Evolutionary conservation across 1,140 invertebrate species (phyloP).

Genomic region (Nasonia giraulti): DNA sequence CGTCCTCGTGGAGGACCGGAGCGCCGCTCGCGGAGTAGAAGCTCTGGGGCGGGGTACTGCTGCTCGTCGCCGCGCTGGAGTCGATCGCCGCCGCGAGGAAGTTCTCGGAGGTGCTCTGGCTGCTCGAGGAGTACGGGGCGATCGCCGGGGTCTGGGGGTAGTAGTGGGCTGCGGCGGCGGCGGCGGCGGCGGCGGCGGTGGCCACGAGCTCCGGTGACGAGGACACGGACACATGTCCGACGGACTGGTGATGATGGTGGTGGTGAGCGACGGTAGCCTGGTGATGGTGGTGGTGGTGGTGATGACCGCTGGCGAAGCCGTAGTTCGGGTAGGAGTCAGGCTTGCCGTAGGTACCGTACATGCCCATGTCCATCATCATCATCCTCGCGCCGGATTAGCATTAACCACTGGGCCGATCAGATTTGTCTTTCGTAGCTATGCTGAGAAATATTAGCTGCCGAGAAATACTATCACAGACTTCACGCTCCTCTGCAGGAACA

Average conservation of each 20-base stretch:
- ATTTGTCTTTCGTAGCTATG: neutral
- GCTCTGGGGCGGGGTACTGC: conserved; percentile 55
- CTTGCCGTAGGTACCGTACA: conserved; percentile 80
- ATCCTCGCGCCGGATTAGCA: conserved; percentile 70
- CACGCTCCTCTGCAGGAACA: neutral
- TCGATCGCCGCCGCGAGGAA: conserved; percentile 62
- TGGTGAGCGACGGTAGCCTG: conserved; percentile 58
- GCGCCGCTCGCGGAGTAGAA: conserved; percentile 66
- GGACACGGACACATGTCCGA: conserved; percentile 63
- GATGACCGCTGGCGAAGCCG: conserved; percentile 64
- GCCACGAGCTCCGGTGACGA: conserved; percentile 62
- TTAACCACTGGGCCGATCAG: conserved; percentile 51
- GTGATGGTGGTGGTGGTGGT: conserved; percentile 55
- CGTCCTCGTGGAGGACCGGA: conserved; percentile 71
- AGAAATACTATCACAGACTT: neutral
- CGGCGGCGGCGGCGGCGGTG: conserved; percentile 29
- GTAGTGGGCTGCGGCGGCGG: conserved; percentile 62
- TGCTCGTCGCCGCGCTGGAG: conserved; percentile 51
- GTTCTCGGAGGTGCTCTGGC: conserved; percentile 56
- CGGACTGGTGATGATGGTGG: conserved; percentile 59
- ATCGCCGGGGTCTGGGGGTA: conserved; percentile 67
- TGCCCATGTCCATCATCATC: conserved; percentile 84
- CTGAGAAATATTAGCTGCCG: no score
- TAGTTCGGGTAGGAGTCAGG: conserved; percentile 74
- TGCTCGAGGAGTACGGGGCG: conserved; percentile 61